Conservation (phyloP, 2,888 invertebrate genomes). For the Frankliniella intonsa region DNA sequence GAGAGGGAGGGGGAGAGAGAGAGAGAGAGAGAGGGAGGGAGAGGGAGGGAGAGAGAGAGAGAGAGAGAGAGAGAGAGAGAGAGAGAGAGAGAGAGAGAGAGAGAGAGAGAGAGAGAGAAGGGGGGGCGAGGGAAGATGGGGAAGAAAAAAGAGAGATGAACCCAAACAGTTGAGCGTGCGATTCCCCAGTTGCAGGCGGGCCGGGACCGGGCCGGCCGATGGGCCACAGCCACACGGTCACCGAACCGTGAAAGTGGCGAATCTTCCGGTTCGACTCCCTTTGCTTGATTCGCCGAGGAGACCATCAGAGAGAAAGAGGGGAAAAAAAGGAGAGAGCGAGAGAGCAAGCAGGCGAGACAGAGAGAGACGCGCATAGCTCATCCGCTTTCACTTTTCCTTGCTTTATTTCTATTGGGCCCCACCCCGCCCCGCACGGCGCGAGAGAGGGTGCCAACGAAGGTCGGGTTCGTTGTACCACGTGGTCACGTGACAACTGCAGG, state of each 20-base stretch:
- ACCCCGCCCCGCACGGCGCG: no score
- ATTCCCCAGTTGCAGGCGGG: neutral
- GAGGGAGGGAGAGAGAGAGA: no score
- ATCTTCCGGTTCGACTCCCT: conserved; percentile 22
- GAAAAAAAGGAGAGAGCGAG: neutral
- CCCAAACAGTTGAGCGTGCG: neutral
- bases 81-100: neutral
- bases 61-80: no score
- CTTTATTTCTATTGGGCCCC: no score
- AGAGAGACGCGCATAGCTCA: neutral
- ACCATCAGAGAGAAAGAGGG: neutral
- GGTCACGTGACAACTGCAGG: no score
- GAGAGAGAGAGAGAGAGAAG: neutral
- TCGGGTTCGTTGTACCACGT: no score
- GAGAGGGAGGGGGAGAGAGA: neutral
- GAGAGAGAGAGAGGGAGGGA: neutral
- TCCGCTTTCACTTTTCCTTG: no score
- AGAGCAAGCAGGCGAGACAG: neutral
- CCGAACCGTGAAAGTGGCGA: conserved; percentile 3
- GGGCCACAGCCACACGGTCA: neutral
- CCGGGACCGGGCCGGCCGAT: neutral
- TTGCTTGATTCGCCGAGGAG: neutral
- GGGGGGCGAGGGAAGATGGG: neutral
- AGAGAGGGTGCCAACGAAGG: no score
- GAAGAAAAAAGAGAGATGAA: neutral